Evolutionary conservation across 2,113 vertebrate species (phyloP).

Genomic region (Callocephalon fimbriatum): DNA sequence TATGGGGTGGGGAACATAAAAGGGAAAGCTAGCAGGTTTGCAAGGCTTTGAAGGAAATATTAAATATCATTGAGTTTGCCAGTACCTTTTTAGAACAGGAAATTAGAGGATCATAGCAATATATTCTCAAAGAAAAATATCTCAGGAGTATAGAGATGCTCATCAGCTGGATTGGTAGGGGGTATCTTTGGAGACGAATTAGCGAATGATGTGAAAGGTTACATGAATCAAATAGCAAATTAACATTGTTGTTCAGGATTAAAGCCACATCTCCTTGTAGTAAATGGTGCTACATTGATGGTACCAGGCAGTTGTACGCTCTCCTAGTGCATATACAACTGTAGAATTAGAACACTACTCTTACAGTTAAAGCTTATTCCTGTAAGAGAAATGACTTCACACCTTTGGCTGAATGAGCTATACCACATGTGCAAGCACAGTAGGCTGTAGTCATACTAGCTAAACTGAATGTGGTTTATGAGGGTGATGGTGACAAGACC

Average conservation of each 20-base stretch:
- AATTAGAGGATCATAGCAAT: neutral
- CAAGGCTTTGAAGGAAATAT: neutral
- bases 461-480: conserved; percentile 25
- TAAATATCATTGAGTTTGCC: neutral
- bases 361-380: neutral
- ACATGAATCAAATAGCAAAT: neutral
- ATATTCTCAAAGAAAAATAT: neutral
- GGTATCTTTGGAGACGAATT: neutral
- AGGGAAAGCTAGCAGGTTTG: neutral
- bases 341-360: neutral
- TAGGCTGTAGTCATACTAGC: neutral
- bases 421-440: neutral
- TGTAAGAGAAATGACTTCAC: neutral
- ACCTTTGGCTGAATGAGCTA: neutral
- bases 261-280: neutral
- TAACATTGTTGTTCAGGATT: neutral
- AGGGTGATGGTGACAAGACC: neutral
- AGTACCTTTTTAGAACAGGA: neutral
- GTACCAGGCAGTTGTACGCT: neutral
- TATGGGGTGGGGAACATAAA: neutral
- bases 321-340: neutral
- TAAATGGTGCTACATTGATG: neutral
- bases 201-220: neutral
- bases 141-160: neutral
- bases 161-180: neutral